Percentiles rank a stretch among this genome's conserved stretches.
These are phyloP conservation scores for Anadara kagoshimensis DNA, from an alignment of 1,140 invertebrate genomes.

Conservation along the genomic window DNA sequence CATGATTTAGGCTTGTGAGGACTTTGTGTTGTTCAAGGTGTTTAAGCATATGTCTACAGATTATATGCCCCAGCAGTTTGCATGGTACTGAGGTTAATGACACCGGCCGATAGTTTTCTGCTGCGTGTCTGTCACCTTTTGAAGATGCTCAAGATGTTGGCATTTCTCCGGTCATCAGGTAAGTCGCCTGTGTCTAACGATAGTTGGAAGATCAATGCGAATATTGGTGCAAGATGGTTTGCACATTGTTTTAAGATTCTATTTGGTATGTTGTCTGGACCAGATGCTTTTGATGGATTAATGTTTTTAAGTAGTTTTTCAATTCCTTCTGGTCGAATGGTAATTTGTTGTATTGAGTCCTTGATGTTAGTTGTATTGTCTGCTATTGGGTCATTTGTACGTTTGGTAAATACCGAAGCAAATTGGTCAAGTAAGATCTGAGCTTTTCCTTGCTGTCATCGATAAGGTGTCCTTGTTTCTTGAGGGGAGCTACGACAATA, in stretches of 20 bases:
- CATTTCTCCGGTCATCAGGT: conserved; percentile 31
- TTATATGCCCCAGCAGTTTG: conserved; percentile 36
- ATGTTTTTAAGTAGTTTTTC: conserved; percentile 9
- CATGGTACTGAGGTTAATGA: conserved; percentile 38
- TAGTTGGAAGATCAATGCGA: conserved; percentile 8
- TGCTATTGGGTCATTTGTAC: neutral
- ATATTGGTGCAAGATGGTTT: neutral
- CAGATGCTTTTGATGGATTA: conserved; percentile 19
- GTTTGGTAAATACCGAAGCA: conserved; percentile 36
- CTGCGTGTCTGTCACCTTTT: conserved; percentile 32
- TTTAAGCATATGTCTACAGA: conserved; percentile 26
- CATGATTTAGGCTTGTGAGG: conserved; percentile 27
- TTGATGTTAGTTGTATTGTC: neutral
- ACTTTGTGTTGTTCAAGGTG: conserved; percentile 28
- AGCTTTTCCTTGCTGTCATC: conserved; percentile 33
- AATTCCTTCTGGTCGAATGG: neutral
- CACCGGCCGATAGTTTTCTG: conserved; percentile 29
- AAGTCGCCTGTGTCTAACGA: neutral
- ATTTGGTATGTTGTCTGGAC: conserved; percentile 32
- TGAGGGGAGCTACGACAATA: conserved; percentile 33
- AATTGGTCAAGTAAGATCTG: conserved; percentile 40
- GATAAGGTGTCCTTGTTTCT: conserved; percentile 26
- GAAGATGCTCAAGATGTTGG: conserved; percentile 24
- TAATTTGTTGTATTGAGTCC: neutral
- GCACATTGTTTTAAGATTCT: conserved; percentile 9